Evolutionary conservation across 2,797 vertebrate species (phyloP), one percentile per base, ranked within the genome.

Genomic region (Rhyacichthys aspro): DNA sequence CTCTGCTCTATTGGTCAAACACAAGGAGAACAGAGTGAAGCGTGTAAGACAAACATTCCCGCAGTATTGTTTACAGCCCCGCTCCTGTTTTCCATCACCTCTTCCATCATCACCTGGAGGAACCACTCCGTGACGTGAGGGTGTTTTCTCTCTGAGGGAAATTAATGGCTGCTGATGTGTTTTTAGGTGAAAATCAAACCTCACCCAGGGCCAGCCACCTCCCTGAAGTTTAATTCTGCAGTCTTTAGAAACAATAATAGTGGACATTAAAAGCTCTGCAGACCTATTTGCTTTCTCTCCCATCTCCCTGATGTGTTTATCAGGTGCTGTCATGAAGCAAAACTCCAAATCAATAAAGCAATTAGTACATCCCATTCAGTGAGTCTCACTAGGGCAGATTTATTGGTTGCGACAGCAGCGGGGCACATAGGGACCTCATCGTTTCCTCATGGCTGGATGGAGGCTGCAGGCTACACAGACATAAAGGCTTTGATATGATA

Each of bases 281-380:
- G 76, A 68, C 48, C 70, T 63, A 58, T 67, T 49, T 70, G 63
- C 80, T 74, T 68, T 76, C 70, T 67, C 60, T 64, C 45, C 46
- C 14, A 37, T 79, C 82, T 74, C 70, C 59, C 74, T 84, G 84
- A 89, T 88, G 79, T 86, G 76, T 92, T 90, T 90, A 91, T 91
- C 87, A 86, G 84, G 54, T 48, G 66, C 53, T 76, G 75, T 80
- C 61, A 41, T 57, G 46, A 58, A 71, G 72, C 68, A 87, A 86
- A 90, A 81, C 74, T 86, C 69, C 55, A 76, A 83, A 90, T 90
- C 88, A 88, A 89, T 90, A 90, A 88, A 84, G 86, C 89, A 90
- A 90, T 92, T 92, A 91, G 88, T 79, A 82, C 83, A 84, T 81
- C 76, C 74, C 64, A 68, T 74, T 68, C 61, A 67, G 64, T n/a